Evolutionary conservation across 64 coral and sea anemone species (phyloP), one percentile per base, ranked within the genome.

Genomic region (Pocillopora damicornis): DNA sequence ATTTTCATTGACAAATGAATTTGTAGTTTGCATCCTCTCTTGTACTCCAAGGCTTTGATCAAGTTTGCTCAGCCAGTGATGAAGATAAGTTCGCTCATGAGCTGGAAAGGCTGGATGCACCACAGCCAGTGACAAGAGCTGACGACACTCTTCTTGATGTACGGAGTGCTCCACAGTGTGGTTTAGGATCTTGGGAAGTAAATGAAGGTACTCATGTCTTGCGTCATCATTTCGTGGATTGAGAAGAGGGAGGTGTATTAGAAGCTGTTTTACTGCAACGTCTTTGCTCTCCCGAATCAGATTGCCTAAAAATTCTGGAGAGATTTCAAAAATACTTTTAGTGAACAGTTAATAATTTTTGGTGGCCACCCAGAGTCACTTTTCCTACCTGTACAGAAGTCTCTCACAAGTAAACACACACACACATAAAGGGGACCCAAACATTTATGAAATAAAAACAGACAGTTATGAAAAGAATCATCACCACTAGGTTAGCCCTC

Each of bases 101-200:
- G 86, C 87, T 1, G 93, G 97, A 68, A 99, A 99, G n/a, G 97
- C 97, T 16, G 97, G 97, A 68, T 99, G 97, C 59, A 99, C 97
- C 45, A 99, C 90, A 58, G 93, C 93, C 57, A 99, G 90, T 15
- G 97, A 99, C 66, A 99, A 86, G 16, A 99, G 88, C 75, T 99
- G 97, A 59, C 91, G 89, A 61, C 97, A 99, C 62, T 98, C 96
- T 56, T 98, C 96, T 78, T 95, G 92, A 60, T 98, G 96, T 0
- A 98, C 93, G 35, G 79, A 92, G 23, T 98, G 82, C 14, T 92
- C 82, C 25, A 95, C 89, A 66, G 92, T 89, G 59, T 98, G 93
- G 11, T 93, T 77, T 13, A 98, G 69, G 20, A 98, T 94, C 30
- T 95, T 94, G 11, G 96, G 93, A 7, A 98, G 83, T 18, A 98